Evolutionary conservation across 2,888 invertebrate genomes (phyloP).

Genomic region (Eupithecia tripunctaria): DNA sequence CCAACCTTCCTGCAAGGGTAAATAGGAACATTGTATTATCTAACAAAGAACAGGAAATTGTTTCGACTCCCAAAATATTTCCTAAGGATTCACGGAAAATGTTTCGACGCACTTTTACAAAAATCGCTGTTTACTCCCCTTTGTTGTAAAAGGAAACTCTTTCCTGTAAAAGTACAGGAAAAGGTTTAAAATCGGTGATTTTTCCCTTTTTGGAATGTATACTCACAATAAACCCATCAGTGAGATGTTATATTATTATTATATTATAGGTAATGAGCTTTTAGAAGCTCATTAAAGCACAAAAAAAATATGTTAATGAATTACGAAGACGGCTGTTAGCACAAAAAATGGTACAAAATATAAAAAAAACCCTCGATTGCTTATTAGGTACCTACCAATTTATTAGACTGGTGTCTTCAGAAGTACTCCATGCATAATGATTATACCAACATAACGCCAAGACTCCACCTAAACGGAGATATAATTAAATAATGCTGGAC

Average conservation of each 20-base stretch:
- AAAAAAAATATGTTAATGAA: background rate
- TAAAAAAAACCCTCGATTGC: too few species aligned
- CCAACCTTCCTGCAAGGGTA: background rate
- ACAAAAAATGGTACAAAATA: background rate
- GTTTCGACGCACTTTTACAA: background rate
- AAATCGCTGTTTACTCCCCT: background rate
- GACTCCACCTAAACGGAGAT: too few species aligned
- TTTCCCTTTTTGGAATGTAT: background rate
- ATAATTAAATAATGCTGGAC: too few species aligned
- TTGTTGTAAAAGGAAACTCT: conserved; percentile 14
- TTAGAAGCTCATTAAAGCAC: background rate
- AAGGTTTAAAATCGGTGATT: conserved; percentile 6
- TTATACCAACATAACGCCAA: too few species aligned
- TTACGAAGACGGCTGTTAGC: background rate
- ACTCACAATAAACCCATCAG: background rate
- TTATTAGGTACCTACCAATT: too few species aligned
- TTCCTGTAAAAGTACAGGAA: background rate
- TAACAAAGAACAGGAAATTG: conserved; percentile 31
- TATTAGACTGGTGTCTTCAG: too few species aligned
- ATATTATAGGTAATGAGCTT: background rate
- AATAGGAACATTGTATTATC: conserved; percentile 23
- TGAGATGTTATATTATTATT: too few species aligned
- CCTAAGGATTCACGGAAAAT: conserved; percentile 15
- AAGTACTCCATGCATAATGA: too few species aligned
- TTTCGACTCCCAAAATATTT: conserved; percentile 22